Base-by-base conservation (phyloP, 53 echinoderm and acorn worm genomes). In the Antedon mediterranea region DNA sequence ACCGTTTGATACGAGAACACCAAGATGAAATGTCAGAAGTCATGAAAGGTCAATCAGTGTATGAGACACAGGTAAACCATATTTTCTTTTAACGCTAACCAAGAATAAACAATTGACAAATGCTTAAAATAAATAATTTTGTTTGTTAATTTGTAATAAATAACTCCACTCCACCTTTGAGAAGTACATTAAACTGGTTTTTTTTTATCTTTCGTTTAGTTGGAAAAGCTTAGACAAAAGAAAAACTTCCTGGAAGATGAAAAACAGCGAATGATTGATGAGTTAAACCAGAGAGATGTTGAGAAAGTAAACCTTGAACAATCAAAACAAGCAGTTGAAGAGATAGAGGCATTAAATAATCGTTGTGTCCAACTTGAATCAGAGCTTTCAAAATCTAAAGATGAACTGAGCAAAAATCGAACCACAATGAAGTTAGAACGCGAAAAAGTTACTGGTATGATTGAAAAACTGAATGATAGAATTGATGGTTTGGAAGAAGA, bases 181-280 rank as follows among this genome's bases (percentile, higher is more conserved):
- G n/a, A n/a, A n/a, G n/a, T 72, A 26, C n/a, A 74, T 33, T 81
- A 74, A 76, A 5, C 44, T 43, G 6, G 81, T 26, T 29, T 34
- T 73, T 23, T 28, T 73, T n/a, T 32, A 70, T 18, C 33, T 81
- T 34, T 44, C 75, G 73, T 80, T 33, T 73, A 95, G 97, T 83
- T 95, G 34, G 89, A 92, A 41, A 85, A 92, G 31, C 76, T 95
- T 78, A 89, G 84, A 30, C 82, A 86, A 28, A 83, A 89, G 8
- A 77, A 84, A 32, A 82, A 78, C 34, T 43, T 77, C 29, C 79
- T 92, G 30, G 92, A 92, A 43, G 77, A 44, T 3, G 92, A 92
- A 33, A 79, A 85, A 72, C 74, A 73, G 30, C 89, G 82, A 30
- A 31, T 71, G 32, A 78, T 72, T 70, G 82, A 88, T 30, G 74